Base-by-base conservation (phyloP, 2,888 invertebrate species). In the Phalera bucephala region DNA sequence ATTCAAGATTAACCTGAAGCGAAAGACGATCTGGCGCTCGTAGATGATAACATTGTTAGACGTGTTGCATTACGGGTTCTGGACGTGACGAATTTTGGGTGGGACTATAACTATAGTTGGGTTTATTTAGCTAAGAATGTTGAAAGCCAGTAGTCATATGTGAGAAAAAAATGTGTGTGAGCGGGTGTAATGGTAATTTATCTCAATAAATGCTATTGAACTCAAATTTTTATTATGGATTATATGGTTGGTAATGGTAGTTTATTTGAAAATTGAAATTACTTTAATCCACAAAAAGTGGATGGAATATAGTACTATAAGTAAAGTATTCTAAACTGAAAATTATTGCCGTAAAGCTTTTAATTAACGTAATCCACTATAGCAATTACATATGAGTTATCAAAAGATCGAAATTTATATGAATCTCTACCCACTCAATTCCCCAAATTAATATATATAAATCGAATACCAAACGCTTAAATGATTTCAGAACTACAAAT, bases 71-170 rank as follows among this genome's bases (percentile, higher is more conserved):
- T 58, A 56, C 57, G 39, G 60, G 65, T 57, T 52, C 44, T 49
- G 48, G 46, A 72, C 67, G 66, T 67, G 71, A 62, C 61, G 47
- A 49, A 52, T 64, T 66, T 65, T 63, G 63, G 72, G 70, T 10
- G 15, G 1, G 9, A 15, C 17, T 17, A 5, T n/a, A n/a, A n/a
- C n/a, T n/a, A n/a, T n/a, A n/a, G n/a, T n/a, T n/a, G 17, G 3
- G 17, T 3, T 5, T 17, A 17, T 17, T 5, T 17, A 17, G 17
- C 3, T 17, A 5, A 17, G 3, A 5, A 17, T 5, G 17, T 17
- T n/a, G n/a, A n/a, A n/a, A n/a, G n/a, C n/a, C n/a, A n/a, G n/a
- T 17, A 17, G 17, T 17, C 17, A 17, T 5, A 5, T 17, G 17
- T 17, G 5, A 5, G 17, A 17, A 3, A 17, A 17, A 17, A 3